Percentiles rank a stretch among this genome's conserved stretches.
Evolutionary conservation across 2,797 vertebrate species (phyloP).

Genomic region (Borostomias antarcticus): DNA sequence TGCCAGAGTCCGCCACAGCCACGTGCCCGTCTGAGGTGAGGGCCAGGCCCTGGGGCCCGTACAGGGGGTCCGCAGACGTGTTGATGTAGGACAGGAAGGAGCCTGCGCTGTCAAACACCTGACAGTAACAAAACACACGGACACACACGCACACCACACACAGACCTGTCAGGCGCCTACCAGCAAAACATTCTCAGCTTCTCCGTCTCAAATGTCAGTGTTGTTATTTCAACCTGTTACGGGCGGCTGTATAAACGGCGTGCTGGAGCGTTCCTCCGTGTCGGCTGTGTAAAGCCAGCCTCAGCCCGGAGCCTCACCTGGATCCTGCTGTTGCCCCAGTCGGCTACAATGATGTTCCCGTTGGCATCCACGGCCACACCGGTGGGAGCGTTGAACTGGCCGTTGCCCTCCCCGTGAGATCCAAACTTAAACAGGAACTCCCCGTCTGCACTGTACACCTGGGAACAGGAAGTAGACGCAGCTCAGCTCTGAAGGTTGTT

Average conservation of each 20-base stretch:
- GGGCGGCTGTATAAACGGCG: background rate
- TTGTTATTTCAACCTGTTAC: background rate
- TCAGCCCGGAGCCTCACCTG: background rate
- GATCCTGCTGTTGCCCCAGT: conserved; percentile 96
- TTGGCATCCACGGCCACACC: conserved; percentile 92
- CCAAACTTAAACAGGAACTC: conserved; percentile 97
- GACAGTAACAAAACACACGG: conserved; percentile 8
- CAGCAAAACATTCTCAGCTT: background rate
- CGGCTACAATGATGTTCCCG: conserved; percentile 95
- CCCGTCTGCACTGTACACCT: conserved; percentile 95
- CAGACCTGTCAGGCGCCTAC: background rate
- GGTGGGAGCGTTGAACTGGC: conserved; percentile 95
- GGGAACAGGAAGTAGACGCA: conserved; percentile 24
- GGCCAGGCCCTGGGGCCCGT: conserved; percentile 93
- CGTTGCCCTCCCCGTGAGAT: conserved; percentile 95
- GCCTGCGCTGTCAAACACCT: conserved; percentile 95
- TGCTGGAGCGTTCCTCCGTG: background rate
- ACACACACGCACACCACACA: too few species aligned
- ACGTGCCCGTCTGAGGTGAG: conserved; percentile 96
- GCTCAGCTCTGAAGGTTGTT: background rate
- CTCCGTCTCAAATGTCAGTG: background rate
- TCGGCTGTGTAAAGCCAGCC: background rate
- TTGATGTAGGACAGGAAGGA: conserved; percentile 98
- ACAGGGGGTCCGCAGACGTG: conserved; percentile 92
- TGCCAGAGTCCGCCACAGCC: conserved; percentile 94